These are phyloP conservation scores for Perca flavescens DNA, from an alignment of 2,113 vertebrate species.

Conservation along the genomic window DNA sequence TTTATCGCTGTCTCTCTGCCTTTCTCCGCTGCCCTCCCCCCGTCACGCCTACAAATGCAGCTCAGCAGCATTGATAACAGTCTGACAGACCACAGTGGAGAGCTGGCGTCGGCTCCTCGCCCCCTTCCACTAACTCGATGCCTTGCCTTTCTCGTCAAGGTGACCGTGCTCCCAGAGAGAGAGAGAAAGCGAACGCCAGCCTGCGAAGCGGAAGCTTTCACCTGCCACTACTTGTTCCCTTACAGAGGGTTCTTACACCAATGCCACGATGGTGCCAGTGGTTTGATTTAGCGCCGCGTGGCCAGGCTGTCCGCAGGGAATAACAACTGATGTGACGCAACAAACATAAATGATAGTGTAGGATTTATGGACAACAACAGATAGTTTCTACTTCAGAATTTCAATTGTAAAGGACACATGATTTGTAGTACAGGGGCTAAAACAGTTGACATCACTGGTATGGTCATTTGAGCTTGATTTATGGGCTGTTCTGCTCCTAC, in stretches of 20 bases:
- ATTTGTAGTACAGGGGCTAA: background rate
- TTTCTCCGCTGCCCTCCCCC: slow-evolving; percentile 28
- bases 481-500: background rate
- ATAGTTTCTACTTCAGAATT: background rate
- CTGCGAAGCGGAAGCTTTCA: slow-evolving; percentile 60
- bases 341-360: background rate
- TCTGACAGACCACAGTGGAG: slow-evolving; percentile 75
- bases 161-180: slow-evolving; percentile 57
- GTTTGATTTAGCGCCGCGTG: slow-evolving; percentile 20
- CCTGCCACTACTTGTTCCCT: slow-evolving; percentile 51
- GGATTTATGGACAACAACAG: background rate
- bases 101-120: slow-evolving; percentile 63
- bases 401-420: background rate
- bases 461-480: background rate
- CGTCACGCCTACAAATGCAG: slow-evolving; percentile 43
- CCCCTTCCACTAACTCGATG: slow-evolving; percentile 53
- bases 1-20: slow-evolving; percentile 62
- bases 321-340: slow-evolving; percentile 11
- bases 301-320: background rate
- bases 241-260: slow-evolving; percentile 23
- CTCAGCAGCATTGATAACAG: slow-evolving; percentile 79
- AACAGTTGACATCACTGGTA: background rate
- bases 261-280: slow-evolving; percentile 14
- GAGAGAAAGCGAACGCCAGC: slow-evolving; percentile 41
- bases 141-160: slow-evolving; percentile 74